These are phyloP conservation scores for Myoxocephalus aenaeus DNA, from an alignment of 2,797 vertebrate genomes.

Conservation along the genomic window DNA sequence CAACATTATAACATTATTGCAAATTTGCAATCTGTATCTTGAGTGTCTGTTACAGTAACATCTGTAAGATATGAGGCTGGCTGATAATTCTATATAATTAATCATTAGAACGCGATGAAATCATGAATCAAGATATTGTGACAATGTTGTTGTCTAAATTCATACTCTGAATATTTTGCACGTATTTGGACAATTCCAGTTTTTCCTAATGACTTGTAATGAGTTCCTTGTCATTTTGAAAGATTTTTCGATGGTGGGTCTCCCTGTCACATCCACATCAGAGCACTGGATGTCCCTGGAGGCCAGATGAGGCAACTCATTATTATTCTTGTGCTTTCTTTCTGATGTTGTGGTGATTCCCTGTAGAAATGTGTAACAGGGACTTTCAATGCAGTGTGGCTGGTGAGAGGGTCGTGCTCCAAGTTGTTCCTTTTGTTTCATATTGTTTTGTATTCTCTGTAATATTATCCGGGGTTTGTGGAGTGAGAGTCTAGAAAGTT, in stretches of 20 bases:
- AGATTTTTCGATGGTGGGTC: background rate
- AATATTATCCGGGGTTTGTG: background rate
- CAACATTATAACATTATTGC: background rate
- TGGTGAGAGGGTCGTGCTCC: background rate
- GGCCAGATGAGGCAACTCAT: slow-evolving; percentile 41
- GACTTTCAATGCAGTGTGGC: slow-evolving; percentile 26
- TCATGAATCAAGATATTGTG: background rate
- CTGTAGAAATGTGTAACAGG: slow-evolving; percentile 16
- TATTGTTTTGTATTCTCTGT: background rate
- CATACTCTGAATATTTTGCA: background rate
- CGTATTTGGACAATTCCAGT: background rate
- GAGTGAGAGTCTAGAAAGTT: slow-evolving; percentile 10
- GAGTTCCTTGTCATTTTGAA: slow-evolving; percentile 11
- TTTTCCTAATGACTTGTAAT: slow-evolving; percentile 21
- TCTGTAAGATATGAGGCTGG: background rate
- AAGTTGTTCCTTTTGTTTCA: background rate
- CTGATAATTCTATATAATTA: background rate
- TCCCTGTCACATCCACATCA: background rate
- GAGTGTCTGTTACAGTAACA: background rate
- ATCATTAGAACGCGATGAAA: background rate
- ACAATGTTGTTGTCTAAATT: background rate
- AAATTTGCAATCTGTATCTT: no score
- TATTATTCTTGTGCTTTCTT: slow-evolving; percentile 40
- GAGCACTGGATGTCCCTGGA: slow-evolving; percentile 29
- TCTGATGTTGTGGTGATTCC: slow-evolving; percentile 43